These are phyloP conservation scores for Masticophis lateralis DNA, from an alignment of 2,797 vertebrate species.

Conservation along the genomic window DNA sequence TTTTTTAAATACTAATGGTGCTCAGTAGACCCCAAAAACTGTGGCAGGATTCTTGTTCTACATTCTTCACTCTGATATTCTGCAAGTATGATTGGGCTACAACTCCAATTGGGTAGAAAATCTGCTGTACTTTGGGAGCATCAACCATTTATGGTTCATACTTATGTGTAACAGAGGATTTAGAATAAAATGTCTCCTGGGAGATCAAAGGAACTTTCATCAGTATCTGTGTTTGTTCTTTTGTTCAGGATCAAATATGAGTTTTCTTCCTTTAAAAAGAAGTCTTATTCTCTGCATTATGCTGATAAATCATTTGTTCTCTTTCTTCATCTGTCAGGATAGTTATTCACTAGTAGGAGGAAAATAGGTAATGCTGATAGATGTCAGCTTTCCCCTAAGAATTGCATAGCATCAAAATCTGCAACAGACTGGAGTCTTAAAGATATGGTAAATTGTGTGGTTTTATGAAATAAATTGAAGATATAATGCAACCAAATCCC, in stretches of 20 bases:
- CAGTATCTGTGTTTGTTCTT: background rate
- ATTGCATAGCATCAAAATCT: conserved; percentile 6
- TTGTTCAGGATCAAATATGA: conserved; percentile 1
- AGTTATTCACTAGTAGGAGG: background rate
- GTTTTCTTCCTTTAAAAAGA: background rate
- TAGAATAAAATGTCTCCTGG: background rate
- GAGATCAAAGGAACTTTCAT: background rate
- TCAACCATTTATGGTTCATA: background rate
- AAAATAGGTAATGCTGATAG: conserved; percentile 12
- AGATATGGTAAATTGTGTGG: background rate
- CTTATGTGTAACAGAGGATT: background rate
- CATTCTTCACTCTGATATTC: background rate
- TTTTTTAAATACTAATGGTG: background rate
- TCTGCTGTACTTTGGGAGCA: background rate
- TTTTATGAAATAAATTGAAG: conserved; percentile 29
- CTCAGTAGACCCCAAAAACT: background rate
- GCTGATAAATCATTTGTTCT: background rate
- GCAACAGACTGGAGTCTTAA: conserved; percentile 7
- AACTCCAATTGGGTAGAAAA: background rate
- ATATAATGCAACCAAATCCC: conserved; percentile 20
- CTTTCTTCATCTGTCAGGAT: conserved; percentile 7
- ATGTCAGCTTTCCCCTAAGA: conserved; percentile 38
- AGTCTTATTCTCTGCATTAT: conserved; percentile 4
- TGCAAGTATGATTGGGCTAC: background rate
- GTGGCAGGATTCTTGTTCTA: background rate